Percentiles rank a stretch among this genome's conserved stretches.
These are phyloP conservation scores for Acanthosoma haemorrhoidale DNA, from an alignment of 2,888 invertebrate species.

Conservation along the genomic window DNA sequence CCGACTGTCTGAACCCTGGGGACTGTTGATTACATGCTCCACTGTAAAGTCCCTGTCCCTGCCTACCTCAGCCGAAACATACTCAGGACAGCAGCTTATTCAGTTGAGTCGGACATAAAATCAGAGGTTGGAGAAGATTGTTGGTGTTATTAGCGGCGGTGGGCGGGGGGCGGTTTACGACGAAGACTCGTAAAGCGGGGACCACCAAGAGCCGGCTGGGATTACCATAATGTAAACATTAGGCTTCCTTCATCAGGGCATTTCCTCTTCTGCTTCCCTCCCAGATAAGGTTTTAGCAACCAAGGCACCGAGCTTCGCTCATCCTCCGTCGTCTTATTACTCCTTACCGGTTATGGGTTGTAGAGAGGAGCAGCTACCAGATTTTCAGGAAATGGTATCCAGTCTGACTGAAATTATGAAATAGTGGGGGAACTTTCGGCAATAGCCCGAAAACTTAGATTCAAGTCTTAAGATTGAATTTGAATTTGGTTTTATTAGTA, in stretches of 20 bases:
- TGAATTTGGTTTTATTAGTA: too few species aligned
- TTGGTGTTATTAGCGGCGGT: conserved; percentile 5
- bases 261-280: conserved; percentile 19
- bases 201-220: conserved; percentile 2
- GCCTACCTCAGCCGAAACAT: neutral
- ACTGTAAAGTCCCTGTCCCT: too few species aligned
- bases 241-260: conserved; percentile 6
- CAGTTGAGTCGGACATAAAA: neutral
- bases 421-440: too few species aligned
- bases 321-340: neutral
- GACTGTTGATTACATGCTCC: too few species aligned
- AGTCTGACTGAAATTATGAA: too few species aligned
- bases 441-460: too few species aligned
- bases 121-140: neutral
- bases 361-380: too few species aligned
- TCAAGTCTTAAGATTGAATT: too few species aligned
- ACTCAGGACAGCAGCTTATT: neutral
- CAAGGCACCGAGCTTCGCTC: neutral
- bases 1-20: too few species aligned
- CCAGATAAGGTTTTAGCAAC: conserved; percentile 3
- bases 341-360: too few species aligned
- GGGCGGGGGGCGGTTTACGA: conserved; percentile 5
- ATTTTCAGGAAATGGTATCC: too few species aligned
- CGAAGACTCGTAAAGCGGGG: conserved; percentile 2
- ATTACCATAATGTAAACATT: conserved; percentile 25